Evolutionary conservation across 2,113 vertebrate genomes (phyloP).

Genomic region (Heteronetta atricapilla): DNA sequence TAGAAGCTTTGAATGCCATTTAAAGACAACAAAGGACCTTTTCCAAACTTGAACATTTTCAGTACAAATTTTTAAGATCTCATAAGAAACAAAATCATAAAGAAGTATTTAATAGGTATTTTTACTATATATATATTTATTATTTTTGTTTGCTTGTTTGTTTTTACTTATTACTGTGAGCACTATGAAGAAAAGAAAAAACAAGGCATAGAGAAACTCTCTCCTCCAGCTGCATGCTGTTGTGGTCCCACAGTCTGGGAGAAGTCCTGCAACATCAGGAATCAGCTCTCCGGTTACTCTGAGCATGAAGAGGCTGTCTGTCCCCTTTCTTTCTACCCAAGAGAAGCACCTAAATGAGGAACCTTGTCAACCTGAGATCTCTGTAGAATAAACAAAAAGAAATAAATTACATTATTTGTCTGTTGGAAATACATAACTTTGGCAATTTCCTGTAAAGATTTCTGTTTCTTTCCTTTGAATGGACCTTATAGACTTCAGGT

Average conservation of each 20-base stretch:
- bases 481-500: neutral
- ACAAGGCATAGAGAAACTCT: neutral
- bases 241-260: accelerated
- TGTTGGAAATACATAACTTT: neutral
- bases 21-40: neutral
- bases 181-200: neutral
- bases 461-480: neutral
- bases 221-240: neutral
- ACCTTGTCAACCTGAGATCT: neutral
- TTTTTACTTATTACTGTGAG: neutral
- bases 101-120: neutral
- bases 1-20: neutral
- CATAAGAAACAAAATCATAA: neutral
- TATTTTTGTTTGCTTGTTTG: too few relatives aligned
- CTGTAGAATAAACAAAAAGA: neutral
- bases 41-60: neutral
- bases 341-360: neutral
- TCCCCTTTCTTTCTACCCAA: neutral
- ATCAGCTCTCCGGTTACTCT: neutral
- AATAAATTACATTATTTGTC: neutral
- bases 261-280: neutral
- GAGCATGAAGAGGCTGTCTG: neutral
- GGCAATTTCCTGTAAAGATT: neutral
- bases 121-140: neutral
- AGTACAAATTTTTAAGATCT: neutral